A percentile compares a stretch with the other conserved stretches of the same genome.
phyloP scores from a whole-genome alignment of 2,113 vertebrate species.

The Tragelaphus scriptus region DNA sequence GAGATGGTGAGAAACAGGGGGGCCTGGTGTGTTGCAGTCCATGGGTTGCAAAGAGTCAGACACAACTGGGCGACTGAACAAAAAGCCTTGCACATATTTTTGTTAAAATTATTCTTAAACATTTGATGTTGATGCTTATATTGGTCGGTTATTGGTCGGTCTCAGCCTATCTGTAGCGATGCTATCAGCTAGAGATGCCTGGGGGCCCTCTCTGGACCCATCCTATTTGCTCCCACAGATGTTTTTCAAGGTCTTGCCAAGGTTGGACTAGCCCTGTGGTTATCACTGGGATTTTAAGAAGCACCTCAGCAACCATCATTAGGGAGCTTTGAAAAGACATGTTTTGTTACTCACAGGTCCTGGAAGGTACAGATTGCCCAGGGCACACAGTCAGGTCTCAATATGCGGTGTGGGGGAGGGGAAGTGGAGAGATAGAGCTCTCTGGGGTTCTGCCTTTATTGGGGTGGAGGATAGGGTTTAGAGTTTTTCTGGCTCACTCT shows the following conservation, averaged over 20 bases:
- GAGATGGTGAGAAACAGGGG: not conserved
- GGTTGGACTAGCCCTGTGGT: not conserved
- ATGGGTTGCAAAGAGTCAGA: not conserved
- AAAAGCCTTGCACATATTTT: not conserved
- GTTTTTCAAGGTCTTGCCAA: not conserved
- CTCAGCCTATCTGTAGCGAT: not conserved
- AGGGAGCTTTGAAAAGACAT: not conserved
- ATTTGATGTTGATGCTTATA: not conserved
- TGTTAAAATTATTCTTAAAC: not conserved
- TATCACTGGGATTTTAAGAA: not conserved
- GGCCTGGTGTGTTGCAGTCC: not conserved
- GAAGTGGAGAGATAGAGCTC: not conserved
- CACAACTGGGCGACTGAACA: accelerated
- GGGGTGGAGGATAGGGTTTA: not conserved
- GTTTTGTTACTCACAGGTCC: not conserved
- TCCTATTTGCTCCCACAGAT: not conserved
- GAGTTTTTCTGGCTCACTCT: not conserved
- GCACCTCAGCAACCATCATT: not conserved
- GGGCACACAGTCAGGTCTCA: not conserved
- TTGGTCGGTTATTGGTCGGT: too few relatives aligned
- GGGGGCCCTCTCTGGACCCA: not conserved
- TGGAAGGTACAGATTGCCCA: not conserved
- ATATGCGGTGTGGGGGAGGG: accelerated
- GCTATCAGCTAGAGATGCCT: not conserved
- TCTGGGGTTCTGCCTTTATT: not conserved